A percentile compares a stretch with the other conserved stretches of the same genome.
These are phyloP conservation scores for Bergia sp. DNA, from an alignment of 92 coral and sea anemone species.

Conservation along the genomic window DNA sequence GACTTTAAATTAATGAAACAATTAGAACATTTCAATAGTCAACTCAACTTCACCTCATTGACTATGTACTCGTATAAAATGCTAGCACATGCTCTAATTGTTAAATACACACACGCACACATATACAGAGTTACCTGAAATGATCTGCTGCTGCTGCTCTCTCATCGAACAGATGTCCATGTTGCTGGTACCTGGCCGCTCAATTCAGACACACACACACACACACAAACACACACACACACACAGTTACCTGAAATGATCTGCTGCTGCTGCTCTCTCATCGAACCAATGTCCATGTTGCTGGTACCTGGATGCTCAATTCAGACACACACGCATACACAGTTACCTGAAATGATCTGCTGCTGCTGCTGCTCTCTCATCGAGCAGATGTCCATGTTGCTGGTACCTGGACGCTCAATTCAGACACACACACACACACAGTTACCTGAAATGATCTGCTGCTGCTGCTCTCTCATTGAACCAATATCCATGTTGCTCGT, in stretches of 20 bases:
- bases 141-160: slow-evolving; percentile 84
- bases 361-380: slow-evolving; percentile 88
- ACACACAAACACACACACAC: too few relatives aligned
- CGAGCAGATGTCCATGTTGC: slow-evolving; percentile 71
- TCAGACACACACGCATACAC: neutral
- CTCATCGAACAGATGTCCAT: slow-evolving; percentile 78
- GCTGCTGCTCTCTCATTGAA: slow-evolving; percentile 93
- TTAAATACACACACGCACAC: slow-evolving; percentile 37
- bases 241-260: slow-evolving; percentile 77
- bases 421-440: neutral
- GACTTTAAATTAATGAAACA: too few relatives aligned
- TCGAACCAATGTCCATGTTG: slow-evolving; percentile 67
- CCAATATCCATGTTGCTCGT: slow-evolving; percentile 73
- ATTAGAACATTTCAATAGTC: too few relatives aligned
- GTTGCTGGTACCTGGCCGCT: slow-evolving; percentile 75
- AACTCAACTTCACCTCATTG: too few relatives aligned
- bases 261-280: slow-evolving; percentile 94
- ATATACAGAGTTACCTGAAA: slow-evolving; percentile 67
- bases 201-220: slow-evolving; percentile 43
- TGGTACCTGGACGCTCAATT: slow-evolving; percentile 79
- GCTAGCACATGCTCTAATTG: too few relatives aligned
- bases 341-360: slow-evolving; percentile 86
- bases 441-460: slow-evolving; percentile 90
- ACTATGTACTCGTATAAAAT: too few relatives aligned
- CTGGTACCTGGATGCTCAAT: slow-evolving; percentile 77